phyloP scores from a whole-genome alignment of 2,797 vertebrate species.

The Pantherophis vulpinus region DNA sequence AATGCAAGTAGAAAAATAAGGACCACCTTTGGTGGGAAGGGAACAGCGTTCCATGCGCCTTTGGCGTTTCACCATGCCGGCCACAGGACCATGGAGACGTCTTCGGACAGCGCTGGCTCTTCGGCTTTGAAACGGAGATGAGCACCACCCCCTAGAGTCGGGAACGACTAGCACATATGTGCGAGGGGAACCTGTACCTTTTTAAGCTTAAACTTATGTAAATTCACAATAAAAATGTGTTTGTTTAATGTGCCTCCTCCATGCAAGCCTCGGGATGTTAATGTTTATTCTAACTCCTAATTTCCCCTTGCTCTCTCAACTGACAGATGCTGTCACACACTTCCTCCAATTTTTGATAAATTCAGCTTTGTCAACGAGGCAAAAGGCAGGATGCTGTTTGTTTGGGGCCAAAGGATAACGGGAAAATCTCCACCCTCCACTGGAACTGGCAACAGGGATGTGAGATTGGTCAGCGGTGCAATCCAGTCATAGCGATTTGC shows the following conservation, averaged over 20 bases:
- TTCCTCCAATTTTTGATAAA: neutral
- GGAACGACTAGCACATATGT: no score
- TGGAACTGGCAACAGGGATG: slow-evolving; percentile 18
- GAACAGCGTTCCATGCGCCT: no score
- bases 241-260: neutral
- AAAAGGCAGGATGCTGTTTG: neutral
- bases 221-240: rapidly evolving
- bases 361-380: neutral
- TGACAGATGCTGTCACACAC: neutral
- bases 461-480: rapidly evolving
- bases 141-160: no score
- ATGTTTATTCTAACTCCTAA: neutral
- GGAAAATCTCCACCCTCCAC: slow-evolving; percentile 3
- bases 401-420: neutral
- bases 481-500: neutral
- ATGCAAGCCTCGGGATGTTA: neutral
- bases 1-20: no score
- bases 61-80: no score
- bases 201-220: neutral
- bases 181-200: no score
- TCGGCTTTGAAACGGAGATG: no score
- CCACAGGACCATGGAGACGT: no score
- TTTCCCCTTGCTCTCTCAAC: neutral
- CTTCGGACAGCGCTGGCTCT: no score
- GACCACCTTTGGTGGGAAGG: no score